Evolutionary conservation across 2,113 vertebrate species (phyloP).

Genomic region (Calidris pygmaea): DNA sequence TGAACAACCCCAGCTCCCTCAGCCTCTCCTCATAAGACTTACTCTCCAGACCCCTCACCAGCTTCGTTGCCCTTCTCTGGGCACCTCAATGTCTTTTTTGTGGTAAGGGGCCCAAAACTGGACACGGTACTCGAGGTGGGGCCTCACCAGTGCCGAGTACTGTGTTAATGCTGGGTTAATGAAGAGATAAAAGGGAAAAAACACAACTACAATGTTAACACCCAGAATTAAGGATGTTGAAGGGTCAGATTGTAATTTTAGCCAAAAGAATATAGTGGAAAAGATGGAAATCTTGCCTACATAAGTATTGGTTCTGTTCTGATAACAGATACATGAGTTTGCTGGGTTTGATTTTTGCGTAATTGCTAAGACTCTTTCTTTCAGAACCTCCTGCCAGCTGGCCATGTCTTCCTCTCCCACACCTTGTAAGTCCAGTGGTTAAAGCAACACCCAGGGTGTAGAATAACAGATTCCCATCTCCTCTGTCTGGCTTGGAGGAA

Average conservation of each 20-base stretch:
- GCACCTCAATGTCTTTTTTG: too few species aligned
- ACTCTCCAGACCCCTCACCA: too few species aligned
- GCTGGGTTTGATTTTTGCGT: background rate
- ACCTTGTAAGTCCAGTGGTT: background rate
- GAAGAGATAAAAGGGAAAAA: background rate
- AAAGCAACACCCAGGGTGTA: background rate
- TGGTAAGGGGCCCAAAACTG: too few species aligned
- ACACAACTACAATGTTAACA: background rate
- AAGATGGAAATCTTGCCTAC: background rate
- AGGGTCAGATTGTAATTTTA: background rate
- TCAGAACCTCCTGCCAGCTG: background rate
- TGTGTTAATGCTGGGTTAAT: background rate
- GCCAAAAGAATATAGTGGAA: background rate
- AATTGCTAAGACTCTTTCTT: background rate
- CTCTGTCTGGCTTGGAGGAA: background rate
- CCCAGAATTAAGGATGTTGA: background rate
- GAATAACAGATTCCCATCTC: background rate
- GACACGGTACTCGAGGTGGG: too few species aligned
- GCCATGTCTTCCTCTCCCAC: background rate
- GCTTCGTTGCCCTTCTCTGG: too few species aligned
- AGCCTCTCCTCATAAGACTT: too few species aligned
- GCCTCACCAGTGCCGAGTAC: too few species aligned
- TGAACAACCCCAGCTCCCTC: too few species aligned
- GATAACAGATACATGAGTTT: background rate
- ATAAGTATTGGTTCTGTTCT: background rate